phyloP scores from a whole-genome alignment of 2,113 vertebrate species.

The Psittacula cyanocephala region DNA sequence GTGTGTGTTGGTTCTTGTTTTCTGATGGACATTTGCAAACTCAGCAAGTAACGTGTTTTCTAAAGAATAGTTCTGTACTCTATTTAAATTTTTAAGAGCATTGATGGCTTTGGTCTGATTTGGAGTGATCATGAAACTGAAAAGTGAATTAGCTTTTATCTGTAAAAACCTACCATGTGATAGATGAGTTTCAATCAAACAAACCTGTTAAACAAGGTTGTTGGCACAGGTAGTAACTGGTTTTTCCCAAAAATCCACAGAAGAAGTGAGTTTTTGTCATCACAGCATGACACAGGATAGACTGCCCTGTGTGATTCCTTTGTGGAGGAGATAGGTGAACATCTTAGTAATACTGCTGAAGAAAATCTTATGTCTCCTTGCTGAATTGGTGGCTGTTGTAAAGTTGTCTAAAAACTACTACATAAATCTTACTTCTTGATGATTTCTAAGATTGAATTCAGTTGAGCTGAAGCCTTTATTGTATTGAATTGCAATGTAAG shows the following conservation, averaged over 20 bases:
- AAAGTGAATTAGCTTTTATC: background rate
- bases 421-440: constrained; percentile 57
- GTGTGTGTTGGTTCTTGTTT: background rate
- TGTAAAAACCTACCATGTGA: background rate
- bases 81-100: background rate
- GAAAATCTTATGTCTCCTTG: background rate
- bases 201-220: constrained; percentile 8
- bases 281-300: background rate
- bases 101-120: background rate
- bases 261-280: constrained; percentile 16
- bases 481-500: constrained; percentile 13
- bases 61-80: background rate
- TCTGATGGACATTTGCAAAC: background rate
- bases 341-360: background rate
- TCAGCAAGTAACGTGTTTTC: background rate
- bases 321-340: background rate
- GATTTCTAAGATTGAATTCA: constrained; percentile 64
- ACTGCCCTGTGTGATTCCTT: background rate
- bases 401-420: constrained; percentile 36
- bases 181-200: background rate
- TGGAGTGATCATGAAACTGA: background rate
- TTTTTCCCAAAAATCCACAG: constrained; percentile 5
- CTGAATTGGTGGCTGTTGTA: background rate
- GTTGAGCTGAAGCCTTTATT: constrained; percentile 50
- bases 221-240: background rate